These are phyloP conservation scores for Illadopsis cleaveri DNA, from an alignment of 2,113 vertebrate genomes.

Conservation along the genomic window DNA sequence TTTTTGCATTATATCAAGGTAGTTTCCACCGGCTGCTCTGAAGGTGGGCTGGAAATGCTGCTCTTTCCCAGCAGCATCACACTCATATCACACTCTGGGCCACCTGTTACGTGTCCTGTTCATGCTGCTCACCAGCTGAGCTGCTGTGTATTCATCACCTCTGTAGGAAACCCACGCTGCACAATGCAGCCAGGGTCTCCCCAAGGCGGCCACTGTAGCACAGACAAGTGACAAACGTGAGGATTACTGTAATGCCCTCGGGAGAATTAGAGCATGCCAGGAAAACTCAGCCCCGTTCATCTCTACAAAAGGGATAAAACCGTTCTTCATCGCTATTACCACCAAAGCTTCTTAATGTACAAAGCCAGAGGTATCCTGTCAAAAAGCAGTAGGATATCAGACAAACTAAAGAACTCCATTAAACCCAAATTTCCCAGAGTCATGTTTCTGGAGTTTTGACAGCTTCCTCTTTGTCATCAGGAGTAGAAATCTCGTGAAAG, in stretches of 20 bases:
- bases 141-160: background rate
- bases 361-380: background rate
- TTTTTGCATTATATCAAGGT: background rate
- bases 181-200: background rate
- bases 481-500: background rate
- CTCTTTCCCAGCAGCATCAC: background rate
- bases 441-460: background rate
- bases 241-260: slow-evolving; percentile 8
- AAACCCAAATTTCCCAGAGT: background rate
- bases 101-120: background rate
- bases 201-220: background rate
- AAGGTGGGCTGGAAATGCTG: background rate
- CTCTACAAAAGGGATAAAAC: slow-evolving; percentile 11
- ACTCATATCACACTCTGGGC: background rate
- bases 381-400: background rate
- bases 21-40: background rate
- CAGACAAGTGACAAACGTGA: slow-evolving; percentile 1
- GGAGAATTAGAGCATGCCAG: background rate
- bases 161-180: background rate
- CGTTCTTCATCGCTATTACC: background rate
- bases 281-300: background rate
- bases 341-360: background rate
- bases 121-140: background rate
- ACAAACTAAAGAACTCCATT: background rate
- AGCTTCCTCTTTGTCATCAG: slow-evolving; percentile 2